phyloP scores from a whole-genome alignment of 2,113 vertebrate genomes.

The Sceloporus tristichus region DNA sequence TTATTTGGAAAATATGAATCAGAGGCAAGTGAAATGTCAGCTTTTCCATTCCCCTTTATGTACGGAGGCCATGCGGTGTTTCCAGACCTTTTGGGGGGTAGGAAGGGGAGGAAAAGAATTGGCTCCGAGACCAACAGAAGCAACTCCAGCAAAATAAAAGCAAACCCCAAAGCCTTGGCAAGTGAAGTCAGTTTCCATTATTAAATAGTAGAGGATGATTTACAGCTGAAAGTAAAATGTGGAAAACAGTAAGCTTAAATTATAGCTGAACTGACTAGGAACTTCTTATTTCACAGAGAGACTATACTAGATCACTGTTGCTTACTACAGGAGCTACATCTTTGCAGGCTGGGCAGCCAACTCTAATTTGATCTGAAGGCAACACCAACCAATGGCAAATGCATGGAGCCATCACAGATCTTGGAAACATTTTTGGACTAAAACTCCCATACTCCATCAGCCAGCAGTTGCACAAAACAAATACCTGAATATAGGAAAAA shows the following conservation, averaged over 20 bases:
- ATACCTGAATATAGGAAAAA: no score
- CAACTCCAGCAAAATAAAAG: conserved; percentile 33
- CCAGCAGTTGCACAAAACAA: no score
- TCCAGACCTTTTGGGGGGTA: conserved; percentile 61
- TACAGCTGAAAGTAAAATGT: conserved; percentile 73
- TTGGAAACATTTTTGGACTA: no score
- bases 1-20: conserved; percentile 65
- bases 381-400: no score
- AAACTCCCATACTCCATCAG: no score
- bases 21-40: conserved; percentile 58
- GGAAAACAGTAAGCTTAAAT: conserved; percentile 68
- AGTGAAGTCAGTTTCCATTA: conserved; percentile 75
- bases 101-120: conserved; percentile 54
- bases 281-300: no score
- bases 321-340: no score
- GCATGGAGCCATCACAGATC: not conserved
- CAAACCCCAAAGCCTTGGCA: conserved; percentile 74
- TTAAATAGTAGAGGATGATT: conserved; percentile 74
- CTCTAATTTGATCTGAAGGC: not conserved
- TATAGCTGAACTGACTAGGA: conserved; percentile 17
- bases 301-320: not conserved
- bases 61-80: conserved; percentile 58
- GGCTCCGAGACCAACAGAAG: conserved; percentile 69
- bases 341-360: not conserved
- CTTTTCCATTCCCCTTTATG: conserved; percentile 70